These are phyloP conservation scores for honey bee (Apis mellifera) DNA, from an alignment of 1,140 invertebrate genomes.

Conservation along the genomic window DNA sequence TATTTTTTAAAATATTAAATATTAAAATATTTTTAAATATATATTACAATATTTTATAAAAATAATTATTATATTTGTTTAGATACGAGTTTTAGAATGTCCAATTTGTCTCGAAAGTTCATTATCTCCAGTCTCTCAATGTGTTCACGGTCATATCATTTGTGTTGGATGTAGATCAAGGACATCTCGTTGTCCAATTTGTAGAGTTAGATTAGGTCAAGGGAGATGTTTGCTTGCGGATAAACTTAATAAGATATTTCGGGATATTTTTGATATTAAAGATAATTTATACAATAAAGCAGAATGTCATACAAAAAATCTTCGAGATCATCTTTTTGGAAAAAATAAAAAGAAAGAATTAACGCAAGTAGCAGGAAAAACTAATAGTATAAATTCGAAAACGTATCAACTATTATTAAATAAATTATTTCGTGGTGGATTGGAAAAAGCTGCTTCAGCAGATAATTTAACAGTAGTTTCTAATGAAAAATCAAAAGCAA, in stretches of 20 bases:
- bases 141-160: conserved; percentile 85
- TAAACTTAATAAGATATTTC: conserved; percentile 78
- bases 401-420: conserved; percentile 39
- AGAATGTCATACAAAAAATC: conserved; percentile 27
- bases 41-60: not conserved
- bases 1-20: too few species aligned
- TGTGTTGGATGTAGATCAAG: conserved; percentile 84
- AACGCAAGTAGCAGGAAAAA: not conserved
- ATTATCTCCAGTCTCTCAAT: conserved; percentile 84
- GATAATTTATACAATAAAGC: not conserved
- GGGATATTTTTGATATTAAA: conserved; percentile 72
- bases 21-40: not conserved
- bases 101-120: conserved; percentile 84
- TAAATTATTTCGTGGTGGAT: conserved; percentile 59
- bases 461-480: conserved; percentile 71
- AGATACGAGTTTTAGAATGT: conserved; percentile 84
- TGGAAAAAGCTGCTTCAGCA: conserved; percentile 72
- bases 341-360: conserved; percentile 36
- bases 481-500: not conserved
- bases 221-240: conserved; percentile 83
- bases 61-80: not conserved
- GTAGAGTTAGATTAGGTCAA: conserved; percentile 81
- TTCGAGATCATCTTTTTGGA: conserved; percentile 76
- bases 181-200: conserved; percentile 84
- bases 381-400: conserved; percentile 18